Percentiles rank a stretch among this genome's conserved stretches.
phyloP scores from a whole-genome alignment of 2,888 invertebrate species.

The Nymphalis polychloros region DNA sequence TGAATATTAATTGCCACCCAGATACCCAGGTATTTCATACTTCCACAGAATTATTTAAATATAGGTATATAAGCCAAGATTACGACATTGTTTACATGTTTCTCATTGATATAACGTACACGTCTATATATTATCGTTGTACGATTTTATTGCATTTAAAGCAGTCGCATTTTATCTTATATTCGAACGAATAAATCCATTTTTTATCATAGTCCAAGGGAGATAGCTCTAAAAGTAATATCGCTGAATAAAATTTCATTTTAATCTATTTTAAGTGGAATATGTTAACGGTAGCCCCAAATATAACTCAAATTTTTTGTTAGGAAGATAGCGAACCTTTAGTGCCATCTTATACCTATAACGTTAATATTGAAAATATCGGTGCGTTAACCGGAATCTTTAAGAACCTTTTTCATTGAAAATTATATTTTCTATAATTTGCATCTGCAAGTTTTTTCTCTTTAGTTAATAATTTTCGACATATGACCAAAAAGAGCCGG shows the following conservation, averaged over 20 bases:
- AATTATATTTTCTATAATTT: not conserved
- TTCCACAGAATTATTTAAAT: conserved; percentile 6
- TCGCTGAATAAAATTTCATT: no score
- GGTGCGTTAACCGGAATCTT: no score
- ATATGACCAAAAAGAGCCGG: no score
- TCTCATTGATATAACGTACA: not conserved
- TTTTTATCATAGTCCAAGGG: no score
- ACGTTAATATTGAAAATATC: no score
- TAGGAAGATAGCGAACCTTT: no score
- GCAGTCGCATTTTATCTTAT: conserved; percentile 2
- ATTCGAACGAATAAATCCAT: not conserved
- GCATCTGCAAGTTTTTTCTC: no score
- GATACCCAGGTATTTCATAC: conserved; percentile 23
- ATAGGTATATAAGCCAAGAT: not conserved
- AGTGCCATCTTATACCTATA: no score
- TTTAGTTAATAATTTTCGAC: no score
- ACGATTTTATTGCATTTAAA: conserved; percentile 6
- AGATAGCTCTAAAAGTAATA: no score
- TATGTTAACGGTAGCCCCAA: not conserved
- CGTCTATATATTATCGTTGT: not conserved
- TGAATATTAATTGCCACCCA: conserved; percentile 44
- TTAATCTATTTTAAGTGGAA: not conserved
- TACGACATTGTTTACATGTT: not conserved
- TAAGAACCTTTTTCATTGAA: no score
- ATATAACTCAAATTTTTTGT: no score